A percentile compares a stretch with the other conserved stretches of the same genome.
These are phyloP conservation scores for Oreochromis aureus DNA, from an alignment of 2,113 vertebrate genomes.

Conservation along the genomic window DNA sequence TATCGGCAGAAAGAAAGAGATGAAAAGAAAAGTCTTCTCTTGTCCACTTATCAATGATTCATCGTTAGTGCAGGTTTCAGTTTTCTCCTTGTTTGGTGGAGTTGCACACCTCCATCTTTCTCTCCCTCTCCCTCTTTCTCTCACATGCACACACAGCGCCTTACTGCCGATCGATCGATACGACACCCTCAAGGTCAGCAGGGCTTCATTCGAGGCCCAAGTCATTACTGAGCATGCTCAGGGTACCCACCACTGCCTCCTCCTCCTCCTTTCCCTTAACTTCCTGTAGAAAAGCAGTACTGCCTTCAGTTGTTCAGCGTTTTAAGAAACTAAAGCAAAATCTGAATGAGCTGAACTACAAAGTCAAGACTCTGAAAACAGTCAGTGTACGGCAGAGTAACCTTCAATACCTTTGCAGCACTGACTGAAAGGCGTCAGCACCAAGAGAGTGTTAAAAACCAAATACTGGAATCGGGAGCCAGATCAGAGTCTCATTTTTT, in stretches of 20 bases:
- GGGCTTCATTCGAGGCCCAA: constrained; percentile 31
- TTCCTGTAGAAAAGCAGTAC: background rate
- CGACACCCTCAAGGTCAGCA: constrained; percentile 82
- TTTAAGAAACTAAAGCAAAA: background rate
- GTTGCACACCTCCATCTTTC: constrained; percentile 43
- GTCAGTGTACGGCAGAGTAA: background rate
- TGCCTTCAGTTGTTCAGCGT: background rate
- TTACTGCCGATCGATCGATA: constrained; percentile 70
- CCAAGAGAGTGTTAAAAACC: background rate
- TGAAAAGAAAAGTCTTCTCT: constrained; percentile 16
- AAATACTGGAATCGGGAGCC: background rate
- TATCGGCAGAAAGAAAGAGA: background rate
- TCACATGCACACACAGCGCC: background rate
- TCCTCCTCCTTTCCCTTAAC: background rate
- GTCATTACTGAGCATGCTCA: constrained; percentile 41
- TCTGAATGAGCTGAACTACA: background rate
- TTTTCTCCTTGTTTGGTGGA: constrained; percentile 71
- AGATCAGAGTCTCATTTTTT: background rate
- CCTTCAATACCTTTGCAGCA: background rate
- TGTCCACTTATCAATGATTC: constrained; percentile 83
- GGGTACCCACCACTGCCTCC: background rate
- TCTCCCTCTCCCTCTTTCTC: background rate
- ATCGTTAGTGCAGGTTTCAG: constrained; percentile 75
- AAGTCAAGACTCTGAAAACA: background rate
- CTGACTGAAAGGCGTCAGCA: background rate